These are phyloP conservation scores for Periphyllus acericola DNA, from an alignment of 2,888 invertebrate genomes.

Conservation along the genomic window DNA sequence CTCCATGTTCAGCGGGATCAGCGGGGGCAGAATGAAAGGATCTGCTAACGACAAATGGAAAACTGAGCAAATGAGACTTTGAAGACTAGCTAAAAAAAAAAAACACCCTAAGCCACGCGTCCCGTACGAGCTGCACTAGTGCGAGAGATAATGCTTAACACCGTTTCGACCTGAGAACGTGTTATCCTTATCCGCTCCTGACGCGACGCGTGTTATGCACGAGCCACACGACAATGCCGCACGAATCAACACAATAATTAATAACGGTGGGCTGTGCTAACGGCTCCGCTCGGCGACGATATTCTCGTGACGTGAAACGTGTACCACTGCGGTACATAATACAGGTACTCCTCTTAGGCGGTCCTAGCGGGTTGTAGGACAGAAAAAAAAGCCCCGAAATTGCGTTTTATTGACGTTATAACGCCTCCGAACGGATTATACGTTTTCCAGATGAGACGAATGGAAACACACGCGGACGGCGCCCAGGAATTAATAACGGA, in stretches of 20 bases:
- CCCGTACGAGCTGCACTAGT: background rate
- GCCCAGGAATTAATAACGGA: background rate
- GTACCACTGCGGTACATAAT: too few species aligned
- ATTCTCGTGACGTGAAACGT: too few species aligned
- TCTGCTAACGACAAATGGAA: constrained; percentile 59
- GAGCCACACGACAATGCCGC: background rate
- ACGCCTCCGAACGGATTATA: too few species aligned
- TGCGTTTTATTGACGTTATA: too few species aligned
- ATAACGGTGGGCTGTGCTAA: background rate
- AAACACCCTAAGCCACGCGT: constrained; percentile 10
- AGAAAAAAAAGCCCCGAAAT: background rate
- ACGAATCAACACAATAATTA: background rate
- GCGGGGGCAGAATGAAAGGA: constrained; percentile 24
- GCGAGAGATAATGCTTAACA: constrained; percentile 22
- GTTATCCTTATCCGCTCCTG: background rate
- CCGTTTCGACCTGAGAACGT: background rate
- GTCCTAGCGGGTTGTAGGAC: too few species aligned
- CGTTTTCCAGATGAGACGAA: background rate
- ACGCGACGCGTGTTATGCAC: background rate
- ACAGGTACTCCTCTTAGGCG: too few species aligned
- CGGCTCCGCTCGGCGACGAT: background rate
- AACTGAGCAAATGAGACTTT: constrained; percentile 55
- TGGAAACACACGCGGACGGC: background rate
- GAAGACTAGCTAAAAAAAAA: constrained; percentile 49
- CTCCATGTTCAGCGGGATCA: constrained; percentile 41